Conservation (phyloP, 2,113 vertebrate genomes). For the Neotragus pygmaeus region DNA sequence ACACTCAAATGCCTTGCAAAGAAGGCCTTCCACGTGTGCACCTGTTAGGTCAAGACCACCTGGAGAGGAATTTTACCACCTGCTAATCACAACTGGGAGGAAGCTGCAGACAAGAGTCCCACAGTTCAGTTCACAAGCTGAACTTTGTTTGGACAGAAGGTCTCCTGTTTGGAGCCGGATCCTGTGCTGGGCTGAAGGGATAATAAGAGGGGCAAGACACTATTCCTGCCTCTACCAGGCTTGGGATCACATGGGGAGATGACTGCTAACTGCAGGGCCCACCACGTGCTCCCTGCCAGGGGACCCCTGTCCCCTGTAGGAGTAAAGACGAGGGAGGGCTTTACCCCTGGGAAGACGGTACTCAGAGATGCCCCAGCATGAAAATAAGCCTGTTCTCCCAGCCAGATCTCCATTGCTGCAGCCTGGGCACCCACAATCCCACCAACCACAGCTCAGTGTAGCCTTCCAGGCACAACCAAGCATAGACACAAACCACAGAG, state of each 20-base stretch:
- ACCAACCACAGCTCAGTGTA: neutral
- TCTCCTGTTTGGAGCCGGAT: neutral
- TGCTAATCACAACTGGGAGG: slow-evolving; percentile 29
- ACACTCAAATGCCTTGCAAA: neutral
- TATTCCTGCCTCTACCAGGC: neutral
- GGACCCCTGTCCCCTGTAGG: neutral
- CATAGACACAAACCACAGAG: neutral
- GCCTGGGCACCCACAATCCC: neutral
- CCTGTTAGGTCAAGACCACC: slow-evolving; percentile 61
- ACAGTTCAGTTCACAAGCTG: neutral
- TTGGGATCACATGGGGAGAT: neutral
- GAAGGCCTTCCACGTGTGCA: neutral
- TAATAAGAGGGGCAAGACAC: neutral
- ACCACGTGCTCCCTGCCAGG: neutral
- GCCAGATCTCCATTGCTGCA: neutral
- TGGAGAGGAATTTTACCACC: slow-evolving; percentile 50
- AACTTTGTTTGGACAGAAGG: neutral
- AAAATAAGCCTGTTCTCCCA: neutral
- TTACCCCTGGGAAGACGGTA: neutral
- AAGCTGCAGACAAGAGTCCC: neutral
- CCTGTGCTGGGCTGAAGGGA: neutral
- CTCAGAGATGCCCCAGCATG: neutral
- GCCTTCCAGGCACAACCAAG: neutral
- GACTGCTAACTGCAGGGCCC: neutral
- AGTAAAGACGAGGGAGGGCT: neutral